Evolutionary conservation across 1,140 invertebrate genomes (phyloP), one percentile per base, ranked within the genome.

Genomic region (Helicorthomorpha holstii): DNA sequence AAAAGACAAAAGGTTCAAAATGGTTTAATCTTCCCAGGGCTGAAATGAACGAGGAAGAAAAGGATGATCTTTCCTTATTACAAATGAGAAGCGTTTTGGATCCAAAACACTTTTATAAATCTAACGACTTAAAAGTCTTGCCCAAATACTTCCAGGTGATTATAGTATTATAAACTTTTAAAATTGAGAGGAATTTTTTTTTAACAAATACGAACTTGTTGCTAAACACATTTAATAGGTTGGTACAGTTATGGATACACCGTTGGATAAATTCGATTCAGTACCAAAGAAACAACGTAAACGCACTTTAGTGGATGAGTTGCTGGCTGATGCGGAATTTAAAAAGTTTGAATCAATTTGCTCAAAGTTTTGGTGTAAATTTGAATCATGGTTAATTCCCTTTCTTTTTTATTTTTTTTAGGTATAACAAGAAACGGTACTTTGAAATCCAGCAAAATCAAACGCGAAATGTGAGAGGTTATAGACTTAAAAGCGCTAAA

Each of bases 81-180:
- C 81, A 86, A 69, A 93, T 96, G 89, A 77, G 93, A 63, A 82
- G 83, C 16, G 83, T 78, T 3, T 69, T 96, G 2, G 83, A 97
- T 73, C 82, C 87, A 0, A 94, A 93, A 66, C 79, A 78, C 49
- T 95, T 95, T 63, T 97, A 95, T 66, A 95, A 94, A 65, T 85
- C 85, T 57, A 91, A 88, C 66, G 88, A 92, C 64, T 72, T 82
- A 34, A 82, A 86, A 69, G 77, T 75, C 1, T 61, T 90, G 26
- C 89, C 90, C 0, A 95, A 94, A 72, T 93, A 88, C 64, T 95
- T 96, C 64, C 84, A 91, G 70, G 82, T 84, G 66, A 64, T 59
- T 27, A 23, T n/a, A n/a, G n/a, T n/a, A n/a, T n/a, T n/a, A n/a
- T n/a, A n/a, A n/a, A n/a, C n/a, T n/a, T n/a, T n/a, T n/a, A n/a